Evolutionary conservation across 2,113 vertebrate species (phyloP).

Genomic region (Sinocyclocheilus rhinocerous): DNA sequence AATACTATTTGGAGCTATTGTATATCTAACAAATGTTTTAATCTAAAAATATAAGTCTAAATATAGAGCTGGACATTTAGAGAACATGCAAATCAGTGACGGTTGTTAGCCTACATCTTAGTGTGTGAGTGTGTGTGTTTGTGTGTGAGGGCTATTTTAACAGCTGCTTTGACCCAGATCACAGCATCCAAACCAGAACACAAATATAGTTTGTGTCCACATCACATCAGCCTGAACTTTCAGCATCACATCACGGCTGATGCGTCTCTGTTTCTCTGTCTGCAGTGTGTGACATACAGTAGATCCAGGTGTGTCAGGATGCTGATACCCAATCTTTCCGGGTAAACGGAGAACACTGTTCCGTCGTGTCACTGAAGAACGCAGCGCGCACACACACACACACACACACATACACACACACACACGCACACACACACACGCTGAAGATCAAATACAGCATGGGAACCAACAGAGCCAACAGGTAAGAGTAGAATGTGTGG

Average conservation of each 20-base stretch:
- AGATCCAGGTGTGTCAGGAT: slow-evolving; percentile 38
- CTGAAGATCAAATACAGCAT: slow-evolving; percentile 66
- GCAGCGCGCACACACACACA: background rate
- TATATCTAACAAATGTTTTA: too few relatives aligned
- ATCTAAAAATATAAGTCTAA: background rate
- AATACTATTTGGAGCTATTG: too few relatives aligned
- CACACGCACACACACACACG: too few relatives aligned
- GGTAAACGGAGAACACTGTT: slow-evolving; percentile 40
- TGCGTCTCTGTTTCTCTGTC: slow-evolving; percentile 26
- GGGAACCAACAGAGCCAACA: slow-evolving; percentile 52
- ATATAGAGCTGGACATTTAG: background rate
- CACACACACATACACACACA: too few relatives aligned
- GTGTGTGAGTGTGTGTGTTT: background rate
- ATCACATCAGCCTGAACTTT: background rate
- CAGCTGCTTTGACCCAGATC: slow-evolving; percentile 46
- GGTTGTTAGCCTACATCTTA: slow-evolving; percentile 3
- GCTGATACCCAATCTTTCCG: slow-evolving; percentile 60
- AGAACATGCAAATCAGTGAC: slow-evolving; percentile 7
- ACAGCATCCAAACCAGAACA: slow-evolving; percentile 33
- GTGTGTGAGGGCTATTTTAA: slow-evolving; percentile 35
- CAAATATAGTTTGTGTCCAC: background rate
- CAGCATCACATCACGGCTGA: background rate
- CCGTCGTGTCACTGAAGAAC: slow-evolving; percentile 17
- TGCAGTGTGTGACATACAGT: slow-evolving; percentile 33
- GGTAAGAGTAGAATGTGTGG: background rate